These are phyloP conservation scores for Enteromius trimaculatus DNA, from an alignment of 2,797 vertebrate species.

Conservation along the genomic window DNA sequence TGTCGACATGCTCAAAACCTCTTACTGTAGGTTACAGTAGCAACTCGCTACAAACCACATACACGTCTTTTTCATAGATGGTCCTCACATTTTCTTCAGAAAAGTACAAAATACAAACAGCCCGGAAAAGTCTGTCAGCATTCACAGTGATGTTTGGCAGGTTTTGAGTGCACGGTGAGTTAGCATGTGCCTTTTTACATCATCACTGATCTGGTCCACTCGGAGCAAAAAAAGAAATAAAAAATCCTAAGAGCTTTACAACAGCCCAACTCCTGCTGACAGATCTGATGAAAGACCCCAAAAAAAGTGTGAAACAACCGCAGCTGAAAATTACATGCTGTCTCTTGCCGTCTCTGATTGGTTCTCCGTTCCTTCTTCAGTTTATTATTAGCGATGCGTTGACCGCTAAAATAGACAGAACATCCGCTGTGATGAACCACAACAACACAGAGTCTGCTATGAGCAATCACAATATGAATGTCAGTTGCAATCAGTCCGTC, in stretches of 20 bases:
- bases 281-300: slow-evolving; percentile 13
- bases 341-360: not conserved
- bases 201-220: not conserved
- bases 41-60: not conserved
- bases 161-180: not conserved
- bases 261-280: not conserved
- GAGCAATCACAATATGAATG: not conserved
- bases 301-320: not conserved
- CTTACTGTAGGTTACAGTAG: not conserved
- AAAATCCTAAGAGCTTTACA: slow-evolving; percentile 2
- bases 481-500: not conserved
- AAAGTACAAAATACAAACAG: not conserved
- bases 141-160: not conserved
- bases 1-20: not conserved
- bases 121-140: not conserved
- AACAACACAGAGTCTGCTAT: not conserved
- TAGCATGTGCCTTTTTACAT: slow-evolving; percentile 5
- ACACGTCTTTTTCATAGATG: not conserved
- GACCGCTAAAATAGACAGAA: not conserved
- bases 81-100: not conserved
- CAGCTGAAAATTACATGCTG: not conserved
- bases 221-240: not conserved
- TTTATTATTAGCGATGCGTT: not conserved
- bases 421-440: not conserved
- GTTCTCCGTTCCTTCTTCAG: not conserved